Base-by-base conservation (phyloP, 1,140 invertebrate species). In the Drosophila albomicans region DNA sequence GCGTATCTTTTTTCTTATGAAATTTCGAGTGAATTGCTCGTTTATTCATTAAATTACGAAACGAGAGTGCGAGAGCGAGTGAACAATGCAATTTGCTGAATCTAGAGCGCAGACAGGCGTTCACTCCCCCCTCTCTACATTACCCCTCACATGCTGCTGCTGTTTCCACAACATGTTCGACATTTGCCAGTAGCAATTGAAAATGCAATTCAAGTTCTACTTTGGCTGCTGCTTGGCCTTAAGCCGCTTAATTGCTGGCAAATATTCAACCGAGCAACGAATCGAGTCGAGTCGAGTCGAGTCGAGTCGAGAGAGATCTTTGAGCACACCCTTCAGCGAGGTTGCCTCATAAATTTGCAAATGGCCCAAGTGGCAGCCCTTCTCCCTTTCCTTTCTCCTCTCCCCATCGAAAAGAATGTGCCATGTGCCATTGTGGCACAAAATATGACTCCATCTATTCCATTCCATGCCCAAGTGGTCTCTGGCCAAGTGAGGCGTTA, bases 211-310 rank as follows among this genome's bases (percentile, higher is more conserved):
- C 58, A 69, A 75, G 49, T 62, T 74, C 41, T 46, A 35, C 38
- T 28, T 15, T 25, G 49, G 54, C 16, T 43, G 54, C 16, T 43
- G 54, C 65, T 25, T 20, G 58, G 28, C 32, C 66, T 82, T 75
- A 86, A 81, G 82, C 75, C 41, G 82, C 82, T 86, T 86, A 86
- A 86, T 86, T 86, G 81, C 76, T 81, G 78, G 51, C 79, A 82
- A 79, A 78, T 79, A 61, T 75, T 73, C 41, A 11, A 20, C 7
- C 30, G 48, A 49, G 48, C 20, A 49, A 13, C 16, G 7, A 16
- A 48, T 11, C 20, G 4, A 13, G n/a, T 11, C 48, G 4, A 13
- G n/a, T 7, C 4, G n/a, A 7, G 1, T 32, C 30, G 30, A 32
- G 30, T 7, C 30, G 30, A 32, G 30, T 32, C 1, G 30, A 32